These are phyloP conservation scores for Phalacrocorax brasilianus DNA, from an alignment of 2,113 vertebrate genomes.

Conservation along the genomic window DNA sequence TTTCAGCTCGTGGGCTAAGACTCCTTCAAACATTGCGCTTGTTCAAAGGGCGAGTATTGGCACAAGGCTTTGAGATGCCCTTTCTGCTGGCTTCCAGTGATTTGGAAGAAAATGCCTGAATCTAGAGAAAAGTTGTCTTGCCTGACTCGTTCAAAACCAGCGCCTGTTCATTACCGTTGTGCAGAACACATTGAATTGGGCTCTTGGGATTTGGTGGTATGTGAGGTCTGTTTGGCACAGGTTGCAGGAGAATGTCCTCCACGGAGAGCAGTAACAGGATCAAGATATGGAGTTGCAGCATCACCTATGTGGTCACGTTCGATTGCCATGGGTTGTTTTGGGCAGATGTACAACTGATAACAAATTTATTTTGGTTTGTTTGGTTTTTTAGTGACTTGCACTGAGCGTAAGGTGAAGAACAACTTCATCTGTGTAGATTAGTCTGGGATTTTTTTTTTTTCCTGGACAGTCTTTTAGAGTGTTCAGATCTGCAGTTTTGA, in stretches of 20 bases:
- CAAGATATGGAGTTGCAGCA: background rate
- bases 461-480: background rate
- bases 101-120: background rate
- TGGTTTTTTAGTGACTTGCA: background rate
- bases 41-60: background rate
- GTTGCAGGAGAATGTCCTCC: background rate
- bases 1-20: background rate
- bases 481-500: background rate
- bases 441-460: background rate
- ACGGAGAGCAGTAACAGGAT: background rate
- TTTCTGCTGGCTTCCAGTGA: background rate
- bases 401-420: background rate
- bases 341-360: background rate
- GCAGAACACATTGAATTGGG: background rate
- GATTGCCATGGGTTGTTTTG: background rate
- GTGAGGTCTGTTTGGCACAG: background rate
- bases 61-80: background rate
- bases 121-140: background rate
- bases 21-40: background rate
- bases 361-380: background rate
- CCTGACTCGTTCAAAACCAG: background rate
- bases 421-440: background rate
- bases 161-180: rapidly evolving
- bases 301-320: background rate
- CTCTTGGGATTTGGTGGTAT: background rate